Evolutionary conservation across 1,140 invertebrate species (phyloP).

Genomic region (Dolichoris vasculosae): DNA sequence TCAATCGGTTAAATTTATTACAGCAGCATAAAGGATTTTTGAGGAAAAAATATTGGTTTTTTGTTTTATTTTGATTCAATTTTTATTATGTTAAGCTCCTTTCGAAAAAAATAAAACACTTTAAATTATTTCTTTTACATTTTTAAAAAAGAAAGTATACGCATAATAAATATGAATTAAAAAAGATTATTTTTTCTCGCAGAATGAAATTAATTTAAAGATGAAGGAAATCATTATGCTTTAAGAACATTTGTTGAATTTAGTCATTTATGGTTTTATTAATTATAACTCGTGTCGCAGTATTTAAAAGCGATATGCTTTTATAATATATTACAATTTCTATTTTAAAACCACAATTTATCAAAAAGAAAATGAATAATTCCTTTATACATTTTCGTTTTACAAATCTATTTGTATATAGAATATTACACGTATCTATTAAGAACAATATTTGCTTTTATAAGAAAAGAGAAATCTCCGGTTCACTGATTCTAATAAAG

Average conservation of each 20-base stretch:
- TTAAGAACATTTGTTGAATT: too few relatives aligned
- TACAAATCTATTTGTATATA: too few relatives aligned
- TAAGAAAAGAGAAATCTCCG: not conserved
- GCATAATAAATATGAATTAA: not conserved
- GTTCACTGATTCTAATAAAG: not conserved
- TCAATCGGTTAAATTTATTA: not conserved
- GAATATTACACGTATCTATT: not conserved
- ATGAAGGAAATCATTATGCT: too few relatives aligned
- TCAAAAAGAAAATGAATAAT: too few relatives aligned
- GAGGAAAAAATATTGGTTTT: not conserved
- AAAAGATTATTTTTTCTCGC: not conserved
- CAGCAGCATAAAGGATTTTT: not conserved
- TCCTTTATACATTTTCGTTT: too few relatives aligned
- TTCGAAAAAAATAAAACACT: not conserved
- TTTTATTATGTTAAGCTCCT: not conserved
- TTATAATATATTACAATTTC: too few relatives aligned
- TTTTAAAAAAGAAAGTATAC: not conserved
- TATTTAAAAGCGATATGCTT: too few relatives aligned
- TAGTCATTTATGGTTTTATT: too few relatives aligned
- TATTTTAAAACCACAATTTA: too few relatives aligned
- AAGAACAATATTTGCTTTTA: not conserved
- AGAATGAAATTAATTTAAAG: not conserved
- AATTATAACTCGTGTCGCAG: too few relatives aligned
- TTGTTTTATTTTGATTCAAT: not conserved
- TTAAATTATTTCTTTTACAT: not conserved